Evolutionary conservation across 2,888 invertebrate genomes (phyloP).

Genomic region (Perdita meconis): DNA sequence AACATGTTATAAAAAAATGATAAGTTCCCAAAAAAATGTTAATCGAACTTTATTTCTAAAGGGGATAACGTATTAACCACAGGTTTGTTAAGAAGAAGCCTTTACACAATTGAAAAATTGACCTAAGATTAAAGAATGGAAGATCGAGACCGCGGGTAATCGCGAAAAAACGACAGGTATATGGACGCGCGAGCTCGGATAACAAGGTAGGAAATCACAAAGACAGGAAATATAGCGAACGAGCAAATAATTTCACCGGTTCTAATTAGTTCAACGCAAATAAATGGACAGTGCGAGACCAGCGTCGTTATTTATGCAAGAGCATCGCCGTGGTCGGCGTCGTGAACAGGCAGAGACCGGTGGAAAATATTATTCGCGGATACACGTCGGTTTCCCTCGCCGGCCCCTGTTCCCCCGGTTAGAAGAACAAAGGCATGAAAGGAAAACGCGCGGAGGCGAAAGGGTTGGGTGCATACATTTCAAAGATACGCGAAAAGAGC

Average conservation of each 20-base stretch:
- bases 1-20: too few species aligned
- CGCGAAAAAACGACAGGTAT: slow-evolving; percentile 20
- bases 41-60: too few species aligned
- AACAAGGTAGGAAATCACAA: slow-evolving; percentile 42
- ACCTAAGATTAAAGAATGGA: background rate
- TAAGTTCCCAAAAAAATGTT: too few species aligned
- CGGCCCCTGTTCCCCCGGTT: background rate
- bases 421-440: slow-evolving; percentile 58
- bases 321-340: slow-evolving; percentile 34
- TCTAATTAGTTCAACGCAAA: slow-evolving; percentile 50
- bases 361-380: slow-evolving; percentile 54
- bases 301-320: slow-evolving; percentile 47
- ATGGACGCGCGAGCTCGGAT: background rate
- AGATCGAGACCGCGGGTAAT: background rate
- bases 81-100: too few species aligned
- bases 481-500: slow-evolving; percentile 71
- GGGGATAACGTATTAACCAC: too few species aligned
- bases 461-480: slow-evolving; percentile 58
- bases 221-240: slow-evolving; percentile 36
- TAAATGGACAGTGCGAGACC: slow-evolving; percentile 41
- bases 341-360: slow-evolving; percentile 45
- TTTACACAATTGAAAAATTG: too few species aligned
- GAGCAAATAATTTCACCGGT: slow-evolving; percentile 45
- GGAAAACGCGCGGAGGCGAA: slow-evolving; percentile 50
- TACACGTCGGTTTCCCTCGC: slow-evolving; percentile 48